Conservation (phyloP, 1,140 invertebrate genomes). For the Diprion similis region DNA sequence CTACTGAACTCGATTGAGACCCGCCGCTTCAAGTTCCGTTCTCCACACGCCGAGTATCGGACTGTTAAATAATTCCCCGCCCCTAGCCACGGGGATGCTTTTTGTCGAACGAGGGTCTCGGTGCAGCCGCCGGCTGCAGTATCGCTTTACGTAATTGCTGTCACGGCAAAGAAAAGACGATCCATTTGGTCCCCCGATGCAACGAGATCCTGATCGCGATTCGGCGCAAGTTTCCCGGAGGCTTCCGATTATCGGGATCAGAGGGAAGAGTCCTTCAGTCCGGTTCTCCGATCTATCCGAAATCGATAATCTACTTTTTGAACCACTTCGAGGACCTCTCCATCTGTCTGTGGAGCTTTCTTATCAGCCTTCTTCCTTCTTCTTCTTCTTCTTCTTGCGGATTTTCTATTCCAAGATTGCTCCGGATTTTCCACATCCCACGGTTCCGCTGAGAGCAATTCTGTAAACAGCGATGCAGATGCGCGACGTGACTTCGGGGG, state of each 20-base stretch:
- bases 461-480: too few species aligned
- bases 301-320: conserved; percentile 3
- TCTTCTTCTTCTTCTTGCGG: neutral
- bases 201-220: neutral
- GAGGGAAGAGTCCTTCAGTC: neutral
- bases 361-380: neutral
- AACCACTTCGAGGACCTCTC: neutral
- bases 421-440: too few species aligned
- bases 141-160: neutral
- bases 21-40: neutral
- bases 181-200: neutral
- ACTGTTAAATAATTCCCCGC: too few species aligned
- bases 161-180: neutral
- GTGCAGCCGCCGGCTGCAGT: neutral
- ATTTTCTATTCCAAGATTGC: too few species aligned
- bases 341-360: neutral
- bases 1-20: neutral
- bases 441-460: too few species aligned
- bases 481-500: too few species aligned
- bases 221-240: too few species aligned
- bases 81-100: too few species aligned
- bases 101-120: neutral
- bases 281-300: neutral
- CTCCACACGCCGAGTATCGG: neutral
- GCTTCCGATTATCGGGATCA: too few species aligned